Conservation (phyloP, 2,797 vertebrate species). For the Protosalanx chinensis region DNA sequence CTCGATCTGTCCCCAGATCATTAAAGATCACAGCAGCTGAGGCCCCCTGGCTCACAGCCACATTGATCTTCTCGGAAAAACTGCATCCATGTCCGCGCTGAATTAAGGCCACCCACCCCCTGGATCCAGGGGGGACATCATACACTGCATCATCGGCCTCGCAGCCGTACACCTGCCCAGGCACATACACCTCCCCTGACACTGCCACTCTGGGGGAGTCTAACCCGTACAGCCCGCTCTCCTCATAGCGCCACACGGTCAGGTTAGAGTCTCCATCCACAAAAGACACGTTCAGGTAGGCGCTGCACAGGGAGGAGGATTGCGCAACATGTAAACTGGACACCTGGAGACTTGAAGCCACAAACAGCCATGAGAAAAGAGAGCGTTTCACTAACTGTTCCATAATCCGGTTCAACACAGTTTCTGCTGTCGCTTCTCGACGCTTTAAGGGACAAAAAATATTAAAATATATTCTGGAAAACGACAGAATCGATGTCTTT, state of each 20-base stretch:
- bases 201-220: conserved; percentile 73
- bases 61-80: conserved; percentile 79
- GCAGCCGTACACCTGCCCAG: conserved; percentile 57
- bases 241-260: conserved; percentile 68
- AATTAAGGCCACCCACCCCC: conserved; percentile 77
- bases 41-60: conserved; percentile 69
- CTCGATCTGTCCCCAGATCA: conserved; percentile 70
- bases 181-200: conserved; percentile 65
- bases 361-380: conserved; percentile 36
- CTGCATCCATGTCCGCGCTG: conserved; percentile 80
- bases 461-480: background rate
- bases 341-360: conserved; percentile 37
- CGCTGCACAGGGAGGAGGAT: conserved; percentile 70
- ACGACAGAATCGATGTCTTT: background rate
- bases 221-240: conserved; percentile 78
- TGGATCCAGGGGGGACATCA: background rate
- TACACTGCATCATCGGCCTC: conserved; percentile 38
- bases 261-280: conserved; percentile 52
- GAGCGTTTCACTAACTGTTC: conserved; percentile 19
- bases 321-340: conserved; percentile 37
- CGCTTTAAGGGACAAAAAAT: background rate
- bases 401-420: conserved; percentile 23
- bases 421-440: background rate
- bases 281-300: conserved; percentile 78
- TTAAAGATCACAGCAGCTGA: conserved; percentile 80